phyloP scores from a whole-genome alignment of 1,140 invertebrate genomes.

The Micrasema longulum region DNA sequence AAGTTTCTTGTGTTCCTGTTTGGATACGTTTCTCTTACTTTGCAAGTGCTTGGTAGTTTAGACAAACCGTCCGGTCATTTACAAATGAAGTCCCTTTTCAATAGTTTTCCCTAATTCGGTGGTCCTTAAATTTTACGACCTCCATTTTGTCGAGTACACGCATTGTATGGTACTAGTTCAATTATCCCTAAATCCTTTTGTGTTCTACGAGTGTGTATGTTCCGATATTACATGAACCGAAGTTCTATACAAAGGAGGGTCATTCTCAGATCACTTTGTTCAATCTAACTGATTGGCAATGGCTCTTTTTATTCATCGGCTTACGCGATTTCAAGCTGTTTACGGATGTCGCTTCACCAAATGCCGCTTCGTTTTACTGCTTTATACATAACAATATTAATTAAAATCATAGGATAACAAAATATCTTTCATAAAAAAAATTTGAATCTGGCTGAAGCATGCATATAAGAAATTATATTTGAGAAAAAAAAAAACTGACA shows the following conservation, averaged over 20 bases:
- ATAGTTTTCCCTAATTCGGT: constrained; percentile 1
- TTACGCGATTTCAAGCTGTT: constrained; percentile 36
- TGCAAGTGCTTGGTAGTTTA: neutral
- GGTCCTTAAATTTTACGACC: neutral
- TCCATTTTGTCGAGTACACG: constrained; percentile 16
- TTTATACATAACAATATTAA: no score
- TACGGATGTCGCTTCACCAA: constrained; percentile 19
- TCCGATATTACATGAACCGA: neutral
- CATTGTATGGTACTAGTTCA: constrained; percentile 40
- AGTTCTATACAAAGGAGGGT: constrained; percentile 14
- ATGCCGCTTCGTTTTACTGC: neutral
- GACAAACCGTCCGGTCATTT: neutral
- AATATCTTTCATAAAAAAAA: no score
- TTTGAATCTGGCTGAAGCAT: no score
- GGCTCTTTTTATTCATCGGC: constrained; percentile 42
- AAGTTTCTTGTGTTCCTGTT: no score
- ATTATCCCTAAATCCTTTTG: constrained; percentile 47
- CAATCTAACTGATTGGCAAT: constrained; percentile 49
- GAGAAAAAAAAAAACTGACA: no score
- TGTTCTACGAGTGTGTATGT: constrained; percentile 3
- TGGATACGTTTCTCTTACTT: no score
- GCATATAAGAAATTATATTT: no score
- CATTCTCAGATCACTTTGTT: constrained; percentile 42
- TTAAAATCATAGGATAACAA: no score
- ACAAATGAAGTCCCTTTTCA: neutral